A percentile compares a stretch with the other conserved stretches of the same genome.
Evolutionary conservation across 2,797 vertebrate genomes (phyloP).

Genomic region (Brachyalestes nurse): DNA sequence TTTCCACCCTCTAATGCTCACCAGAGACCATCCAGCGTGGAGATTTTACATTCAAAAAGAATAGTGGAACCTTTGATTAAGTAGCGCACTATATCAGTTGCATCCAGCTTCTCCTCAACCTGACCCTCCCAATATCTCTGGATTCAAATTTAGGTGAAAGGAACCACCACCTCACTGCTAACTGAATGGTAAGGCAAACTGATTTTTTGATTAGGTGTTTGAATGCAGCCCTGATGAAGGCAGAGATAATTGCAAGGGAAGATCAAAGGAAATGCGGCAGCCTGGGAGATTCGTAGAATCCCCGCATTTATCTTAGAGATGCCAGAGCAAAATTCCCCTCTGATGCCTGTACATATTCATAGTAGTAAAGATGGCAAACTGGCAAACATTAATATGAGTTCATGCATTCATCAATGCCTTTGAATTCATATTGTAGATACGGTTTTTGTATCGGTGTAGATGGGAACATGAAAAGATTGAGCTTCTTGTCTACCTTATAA

Average conservation of each 20-base stretch:
- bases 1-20: background rate
- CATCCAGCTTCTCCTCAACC: background rate
- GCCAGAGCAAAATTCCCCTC: constrained; percentile 35
- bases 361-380: constrained; percentile 18
- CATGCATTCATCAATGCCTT: background rate
- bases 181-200: constrained; percentile 55
- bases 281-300: constrained; percentile 36
- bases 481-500: too few relatives aligned
- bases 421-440: background rate
- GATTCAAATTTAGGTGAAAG: constrained; percentile 6
- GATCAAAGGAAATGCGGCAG: constrained; percentile 53
- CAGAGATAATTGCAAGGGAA: constrained; percentile 51
- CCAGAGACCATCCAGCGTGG: background rate
- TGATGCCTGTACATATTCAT: constrained; percentile 33
- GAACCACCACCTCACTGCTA: constrained; percentile 26
- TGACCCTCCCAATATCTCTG: constrained; percentile 11
- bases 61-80: constrained; percentile 32
- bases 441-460: too few relatives aligned
- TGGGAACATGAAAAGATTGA: background rate
- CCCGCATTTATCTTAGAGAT: constrained; percentile 54
- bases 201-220: constrained; percentile 58
- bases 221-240: constrained; percentile 54
- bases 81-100: constrained; percentile 12
- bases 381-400: constrained; percentile 1
- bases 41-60: constrained; percentile 41